Conservation (phyloP, 2,797 vertebrate species). For the Anguilla obscura region DNA sequence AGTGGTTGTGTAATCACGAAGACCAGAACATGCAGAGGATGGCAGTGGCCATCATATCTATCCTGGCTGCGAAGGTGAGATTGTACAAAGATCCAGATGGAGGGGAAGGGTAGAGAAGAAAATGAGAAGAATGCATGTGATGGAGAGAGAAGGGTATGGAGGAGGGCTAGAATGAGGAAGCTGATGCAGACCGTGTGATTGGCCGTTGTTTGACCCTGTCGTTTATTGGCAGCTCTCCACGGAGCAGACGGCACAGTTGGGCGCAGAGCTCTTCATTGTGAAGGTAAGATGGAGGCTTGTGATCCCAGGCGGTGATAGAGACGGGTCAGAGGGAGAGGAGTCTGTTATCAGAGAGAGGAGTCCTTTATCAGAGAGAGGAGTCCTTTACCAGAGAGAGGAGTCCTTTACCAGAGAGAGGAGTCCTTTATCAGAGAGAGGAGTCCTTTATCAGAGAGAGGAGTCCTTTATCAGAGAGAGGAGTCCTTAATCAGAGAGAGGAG, state of each 20-base stretch:
- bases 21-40: conserved; percentile 99
- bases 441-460: no score
- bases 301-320: not conserved
- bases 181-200: not conserved
- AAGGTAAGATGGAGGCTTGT: conserved; percentile 73
- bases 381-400: no score
- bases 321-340: not conserved
- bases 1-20: conserved; percentile 99
- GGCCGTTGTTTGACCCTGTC: not conserved
- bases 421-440: no score
- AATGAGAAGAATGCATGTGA: not conserved
- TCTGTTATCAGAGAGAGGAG: not conserved
- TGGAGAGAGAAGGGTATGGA: not conserved
- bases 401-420: no score
- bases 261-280: conserved; percentile 95
- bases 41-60: conserved; percentile 98
- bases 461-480: no score
- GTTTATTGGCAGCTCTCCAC: conserved; percentile 83
- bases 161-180: not conserved
- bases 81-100: not conserved
- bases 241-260: conserved; percentile 95
- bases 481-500: no score
- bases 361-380: no score
- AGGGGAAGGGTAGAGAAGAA: not conserved
- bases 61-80: conserved; percentile 95